phyloP scores from a whole-genome alignment of 2,113 vertebrate genomes.

The Epinephelus cyanopodus region DNA sequence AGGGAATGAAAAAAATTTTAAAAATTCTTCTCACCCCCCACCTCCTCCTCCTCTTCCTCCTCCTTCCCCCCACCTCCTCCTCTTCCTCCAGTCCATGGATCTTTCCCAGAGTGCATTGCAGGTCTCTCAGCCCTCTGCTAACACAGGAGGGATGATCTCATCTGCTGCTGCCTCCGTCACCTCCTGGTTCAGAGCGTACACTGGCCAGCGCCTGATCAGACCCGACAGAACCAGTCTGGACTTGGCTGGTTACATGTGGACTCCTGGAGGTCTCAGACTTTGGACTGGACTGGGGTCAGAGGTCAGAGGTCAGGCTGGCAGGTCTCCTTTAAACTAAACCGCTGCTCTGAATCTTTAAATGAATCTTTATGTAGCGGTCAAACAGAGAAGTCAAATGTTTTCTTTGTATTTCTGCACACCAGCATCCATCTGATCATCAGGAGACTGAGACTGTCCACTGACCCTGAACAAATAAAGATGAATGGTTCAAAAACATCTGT shows the following conservation, averaged over 20 bases:
- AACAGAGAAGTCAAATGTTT: neutral
- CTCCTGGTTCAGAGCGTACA: slow-evolving; percentile 95
- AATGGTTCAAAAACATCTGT: no score
- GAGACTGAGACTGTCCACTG: neutral
- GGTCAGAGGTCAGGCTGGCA: neutral
- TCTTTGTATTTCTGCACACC: neutral
- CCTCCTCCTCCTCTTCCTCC: neutral
- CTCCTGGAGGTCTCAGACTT: neutral
- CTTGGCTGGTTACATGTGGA: neutral
- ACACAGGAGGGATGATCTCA: slow-evolving; percentile 95
- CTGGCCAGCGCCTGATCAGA: slow-evolving; percentile 90
- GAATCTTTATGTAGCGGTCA: no score
- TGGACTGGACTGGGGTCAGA: neutral
- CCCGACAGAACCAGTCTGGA: neutral
- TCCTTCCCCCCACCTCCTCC: neutral
- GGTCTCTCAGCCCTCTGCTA: slow-evolving; percentile 89
- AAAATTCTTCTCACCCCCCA: neutral
- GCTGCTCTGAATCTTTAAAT: no score
- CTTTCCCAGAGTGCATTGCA: slow-evolving; percentile 93
- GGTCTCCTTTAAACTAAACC: no score
- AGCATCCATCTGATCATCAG: neutral
- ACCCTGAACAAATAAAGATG: no score
- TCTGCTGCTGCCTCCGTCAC: slow-evolving; percentile 95
- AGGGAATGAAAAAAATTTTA: no score
- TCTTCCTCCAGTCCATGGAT: slow-evolving; percentile 87